Evolutionary conservation across 2,113 vertebrate species (phyloP), one percentile per base, ranked within the genome.

Genomic region (Neopipo cinnamomea): DNA sequence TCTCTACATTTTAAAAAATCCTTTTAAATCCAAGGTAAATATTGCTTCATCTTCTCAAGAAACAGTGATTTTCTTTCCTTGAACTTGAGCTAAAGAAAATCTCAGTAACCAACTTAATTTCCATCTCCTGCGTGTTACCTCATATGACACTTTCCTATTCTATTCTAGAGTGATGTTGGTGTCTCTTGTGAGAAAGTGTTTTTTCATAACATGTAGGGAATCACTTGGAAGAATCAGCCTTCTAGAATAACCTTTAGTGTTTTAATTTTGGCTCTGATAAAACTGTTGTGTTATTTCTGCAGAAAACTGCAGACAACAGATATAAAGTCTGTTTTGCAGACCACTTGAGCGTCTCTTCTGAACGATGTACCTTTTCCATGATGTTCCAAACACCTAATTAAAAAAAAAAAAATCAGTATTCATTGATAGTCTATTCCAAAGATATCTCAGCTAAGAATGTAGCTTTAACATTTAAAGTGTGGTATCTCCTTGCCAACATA

Each of bases 381-480:
- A 27, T 56, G 21, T 20, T 88, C 24, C 52, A 91, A 77, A 67
- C 31, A 62, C 1, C 4, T 28, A 74, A 50, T 49, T 70, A 18
- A 33, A 72, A 72, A 28, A 18, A 37, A 23, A 55, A 23, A 11
- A 61, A 25, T 35, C 5, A 56, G 5, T 33, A 39, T 63, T 80
- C 5, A 56, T 90, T 84, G 30, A 71, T 77, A 80, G 77, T 53
- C 3, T 77, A 33, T 92, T 85, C 65, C 56, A 74, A 75, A 84
- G 67, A 72, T 65, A 85, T 35, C 42, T 59, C 46, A 49, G 24
- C 47, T 83, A 84, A 67, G 59, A 96, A 77, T 21, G 17, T 72
- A 80, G 17, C 31, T 77, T 47, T 92, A 86, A 74, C 85, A 88
- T 96, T 96, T 93, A 88, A 86, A 86, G 6, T 12, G 24, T 63